Evolutionary conservation across 2,113 vertebrate genomes (phyloP).

Genomic region (Lichenostomus cassidix): DNA sequence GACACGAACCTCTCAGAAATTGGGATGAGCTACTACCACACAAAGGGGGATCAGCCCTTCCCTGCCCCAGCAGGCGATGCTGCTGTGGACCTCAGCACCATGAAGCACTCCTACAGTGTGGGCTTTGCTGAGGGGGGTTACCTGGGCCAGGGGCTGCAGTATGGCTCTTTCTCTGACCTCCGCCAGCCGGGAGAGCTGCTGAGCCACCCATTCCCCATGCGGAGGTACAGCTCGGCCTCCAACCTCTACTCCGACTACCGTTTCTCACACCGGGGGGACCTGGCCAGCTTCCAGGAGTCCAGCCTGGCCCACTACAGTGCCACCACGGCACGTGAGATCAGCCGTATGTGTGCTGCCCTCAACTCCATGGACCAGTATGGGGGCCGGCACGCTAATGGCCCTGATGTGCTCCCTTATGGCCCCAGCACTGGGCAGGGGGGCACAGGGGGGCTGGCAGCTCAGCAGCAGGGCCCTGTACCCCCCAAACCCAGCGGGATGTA

Average conservation of each 20-base stretch:
- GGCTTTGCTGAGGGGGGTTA: slow-evolving; percentile 82
- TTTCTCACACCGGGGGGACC: slow-evolving; percentile 80
- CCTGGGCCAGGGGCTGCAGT: slow-evolving; percentile 89
- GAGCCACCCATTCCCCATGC: slow-evolving; percentile 85
- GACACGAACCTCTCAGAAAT: slow-evolving; percentile 91
- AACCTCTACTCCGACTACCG: slow-evolving; percentile 92
- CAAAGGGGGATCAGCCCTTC: slow-evolving; percentile 81
- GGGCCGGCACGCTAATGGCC: slow-evolving; percentile 80
- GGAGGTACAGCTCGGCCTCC: slow-evolving; percentile 94
- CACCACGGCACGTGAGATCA: slow-evolving; percentile 95
- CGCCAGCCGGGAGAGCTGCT: slow-evolving; percentile 86
- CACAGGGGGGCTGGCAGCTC: not conserved
- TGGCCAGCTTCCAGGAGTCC: slow-evolving; percentile 84
- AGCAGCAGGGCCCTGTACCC: slow-evolving; percentile 83
- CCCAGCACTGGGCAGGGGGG: slow-evolving; percentile 68
- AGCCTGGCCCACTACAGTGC: slow-evolving; percentile 96
- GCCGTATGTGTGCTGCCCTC: slow-evolving; percentile 96
- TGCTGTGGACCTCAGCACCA: slow-evolving; percentile 87
- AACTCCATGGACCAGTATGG: slow-evolving; percentile 95
- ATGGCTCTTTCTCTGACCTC: slow-evolving; percentile 93
- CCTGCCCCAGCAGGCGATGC: slow-evolving; percentile 78
- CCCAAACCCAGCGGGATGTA: slow-evolving; percentile 85
- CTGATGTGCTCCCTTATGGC: slow-evolving; percentile 85
- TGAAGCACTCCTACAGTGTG: slow-evolving; percentile 87
- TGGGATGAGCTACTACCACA: slow-evolving; percentile 82